These are phyloP conservation scores for Heliconius ismenius DNA, from an alignment of 2,888 invertebrate species.

Conservation along the genomic window DNA sequence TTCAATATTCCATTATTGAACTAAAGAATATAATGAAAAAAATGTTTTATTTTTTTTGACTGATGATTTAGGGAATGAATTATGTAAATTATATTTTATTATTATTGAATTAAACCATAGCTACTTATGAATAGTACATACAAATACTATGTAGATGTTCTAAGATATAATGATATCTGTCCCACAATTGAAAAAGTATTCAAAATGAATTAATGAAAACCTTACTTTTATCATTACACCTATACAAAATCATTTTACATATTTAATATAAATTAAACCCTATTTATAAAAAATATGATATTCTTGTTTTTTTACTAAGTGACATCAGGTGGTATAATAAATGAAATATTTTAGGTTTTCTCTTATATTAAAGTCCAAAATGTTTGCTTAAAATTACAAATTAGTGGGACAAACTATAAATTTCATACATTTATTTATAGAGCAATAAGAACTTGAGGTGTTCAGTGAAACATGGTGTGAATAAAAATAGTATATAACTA, in stretches of 20 bases:
- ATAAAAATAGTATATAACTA: conserved; percentile 19
- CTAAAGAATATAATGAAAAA: neutral
- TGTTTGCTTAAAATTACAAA: neutral
- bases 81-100: conserved; percentile 12
- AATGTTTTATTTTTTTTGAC: neutral
- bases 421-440: neutral
- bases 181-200: neutral
- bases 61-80: too few relatives aligned
- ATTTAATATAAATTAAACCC: neutral
- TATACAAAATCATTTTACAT: neutral
- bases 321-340: too few relatives aligned
- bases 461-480: conserved; percentile 19
- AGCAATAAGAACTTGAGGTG: conserved; percentile 18
- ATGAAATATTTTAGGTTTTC: neutral
- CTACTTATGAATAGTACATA: neutral
- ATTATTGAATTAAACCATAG: neutral
- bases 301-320: too few relatives aligned
- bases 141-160: conserved; percentile 8
- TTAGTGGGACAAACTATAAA: neutral
- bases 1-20: neutral
- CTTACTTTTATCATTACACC: neutral
- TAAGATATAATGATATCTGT: neutral
- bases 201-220: neutral
- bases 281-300: neutral
- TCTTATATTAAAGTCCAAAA: neutral